Evolutionary conservation across 2,888 invertebrate genomes (phyloP).

Genomic region (Pollenia labialis): DNA sequence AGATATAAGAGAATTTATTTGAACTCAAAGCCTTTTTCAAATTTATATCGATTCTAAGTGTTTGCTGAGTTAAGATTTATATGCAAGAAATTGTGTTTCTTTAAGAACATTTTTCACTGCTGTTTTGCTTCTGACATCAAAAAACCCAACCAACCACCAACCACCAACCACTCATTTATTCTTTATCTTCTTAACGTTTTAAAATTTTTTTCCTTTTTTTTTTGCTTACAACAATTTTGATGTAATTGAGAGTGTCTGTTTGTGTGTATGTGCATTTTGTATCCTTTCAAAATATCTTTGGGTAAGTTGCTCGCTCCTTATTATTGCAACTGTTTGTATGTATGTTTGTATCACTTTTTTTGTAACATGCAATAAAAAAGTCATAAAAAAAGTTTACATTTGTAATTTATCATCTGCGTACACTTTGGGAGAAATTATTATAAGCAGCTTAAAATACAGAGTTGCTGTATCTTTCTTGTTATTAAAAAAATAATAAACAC

Average conservation of each 20-base stretch:
- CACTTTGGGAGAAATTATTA: slow-evolving; percentile 51
- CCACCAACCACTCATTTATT: background rate
- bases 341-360: background rate
- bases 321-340: background rate
- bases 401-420: slow-evolving; percentile 57
- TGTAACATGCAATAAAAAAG: slow-evolving; percentile 42
- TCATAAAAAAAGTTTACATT: slow-evolving; percentile 57
- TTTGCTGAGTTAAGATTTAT: background rate
- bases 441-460: slow-evolving; percentile 46
- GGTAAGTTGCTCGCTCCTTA: background rate
- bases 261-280: background rate
- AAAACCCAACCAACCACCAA: background rate
- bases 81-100: background rate
- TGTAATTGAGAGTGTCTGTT: background rate
- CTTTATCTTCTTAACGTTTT: background rate
- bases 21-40: too few relatives aligned
- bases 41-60: background rate
- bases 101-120: background rate
- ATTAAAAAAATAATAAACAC: background rate
- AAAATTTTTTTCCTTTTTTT: too few relatives aligned
- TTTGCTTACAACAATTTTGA: too few relatives aligned
- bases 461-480: slow-evolving; percentile 7
- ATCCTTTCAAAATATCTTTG: background rate
- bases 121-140: slow-evolving; percentile 9
- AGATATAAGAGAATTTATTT: too few relatives aligned